These are phyloP conservation scores for Sebastes kiyomatsui DNA, from an alignment of 2,797 vertebrate genomes.

Conservation along the genomic window DNA sequence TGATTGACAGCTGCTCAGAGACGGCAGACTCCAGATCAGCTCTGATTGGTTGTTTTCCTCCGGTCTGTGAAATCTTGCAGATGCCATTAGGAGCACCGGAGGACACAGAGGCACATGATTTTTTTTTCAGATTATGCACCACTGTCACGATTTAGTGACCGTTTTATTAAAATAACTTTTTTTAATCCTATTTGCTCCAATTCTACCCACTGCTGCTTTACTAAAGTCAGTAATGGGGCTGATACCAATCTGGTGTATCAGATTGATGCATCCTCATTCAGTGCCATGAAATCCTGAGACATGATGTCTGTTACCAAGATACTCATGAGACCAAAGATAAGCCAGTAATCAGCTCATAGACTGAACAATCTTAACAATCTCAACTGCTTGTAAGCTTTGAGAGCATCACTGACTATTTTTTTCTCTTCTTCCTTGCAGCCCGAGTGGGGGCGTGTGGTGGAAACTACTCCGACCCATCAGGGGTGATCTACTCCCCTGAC, in stretches of 20 bases:
- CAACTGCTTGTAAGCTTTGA: neutral
- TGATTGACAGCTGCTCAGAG: no score
- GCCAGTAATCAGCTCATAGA: neutral
- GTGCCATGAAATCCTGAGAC: neutral
- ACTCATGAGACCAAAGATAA: neutral
- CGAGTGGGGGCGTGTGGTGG: slow-evolving; percentile 94
- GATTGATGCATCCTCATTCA: neutral
- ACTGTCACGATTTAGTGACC: no score
- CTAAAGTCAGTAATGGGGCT: neutral
- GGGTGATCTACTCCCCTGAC: slow-evolving; percentile 94
- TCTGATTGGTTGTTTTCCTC: no score
- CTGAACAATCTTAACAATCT: neutral
- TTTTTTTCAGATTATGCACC: no score
- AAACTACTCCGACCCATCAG: slow-evolving; percentile 89
- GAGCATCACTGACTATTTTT: neutral
- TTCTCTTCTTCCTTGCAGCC: slow-evolving; percentile 75
- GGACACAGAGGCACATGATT: no score
- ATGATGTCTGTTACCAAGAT: neutral
- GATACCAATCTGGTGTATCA: neutral
- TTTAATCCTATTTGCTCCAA: no score
- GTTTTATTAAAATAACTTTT: no score
- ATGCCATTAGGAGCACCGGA: no score
- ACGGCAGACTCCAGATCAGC: no score
- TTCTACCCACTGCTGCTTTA: neutral
- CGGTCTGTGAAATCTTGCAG: no score